These are phyloP conservation scores for Trachelus stipa DNA, from an alignment of 2,888 invertebrate species.

Conservation along the genomic window DNA sequence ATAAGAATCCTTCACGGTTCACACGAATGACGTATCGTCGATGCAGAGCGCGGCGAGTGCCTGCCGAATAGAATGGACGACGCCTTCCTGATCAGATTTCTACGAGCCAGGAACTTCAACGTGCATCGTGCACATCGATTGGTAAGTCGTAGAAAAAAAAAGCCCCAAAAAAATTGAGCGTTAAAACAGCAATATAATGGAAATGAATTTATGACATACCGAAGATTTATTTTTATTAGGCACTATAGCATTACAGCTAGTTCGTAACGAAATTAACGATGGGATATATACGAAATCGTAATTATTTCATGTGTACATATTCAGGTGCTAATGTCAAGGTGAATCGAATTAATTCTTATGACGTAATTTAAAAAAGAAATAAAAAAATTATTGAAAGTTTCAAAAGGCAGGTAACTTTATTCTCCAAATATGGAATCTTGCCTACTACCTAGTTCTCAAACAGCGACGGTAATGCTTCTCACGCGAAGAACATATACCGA, in stretches of 20 bases:
- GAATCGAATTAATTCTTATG: neutral
- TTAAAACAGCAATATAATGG: neutral
- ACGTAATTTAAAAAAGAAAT: neutral
- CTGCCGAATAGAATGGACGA: constrained; percentile 82
- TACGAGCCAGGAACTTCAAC: constrained; percentile 80
- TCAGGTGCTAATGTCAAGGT: neutral
- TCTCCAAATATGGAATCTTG: no score
- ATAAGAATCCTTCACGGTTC: neutral
- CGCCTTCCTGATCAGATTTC: constrained; percentile 78
- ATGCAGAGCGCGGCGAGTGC: constrained; percentile 81
- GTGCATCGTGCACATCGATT: constrained; percentile 79
- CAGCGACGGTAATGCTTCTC: no score
- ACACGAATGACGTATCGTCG: constrained; percentile 11
- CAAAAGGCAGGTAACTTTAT: no score
- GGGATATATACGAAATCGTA: neutral
- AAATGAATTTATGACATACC: neutral
- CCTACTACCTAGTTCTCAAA: no score
- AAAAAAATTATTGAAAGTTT: no score
- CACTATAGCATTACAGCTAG: neutral
- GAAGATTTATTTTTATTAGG: neutral
- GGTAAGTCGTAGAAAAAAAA: constrained; percentile 68
- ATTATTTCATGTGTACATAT: neutral
- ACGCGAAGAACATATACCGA: no score
- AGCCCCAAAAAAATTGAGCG: neutral
- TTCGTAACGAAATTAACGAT: neutral